Conservation (phyloP, 1,140 invertebrate genomes). For the Batillaria attramentaria region DNA sequence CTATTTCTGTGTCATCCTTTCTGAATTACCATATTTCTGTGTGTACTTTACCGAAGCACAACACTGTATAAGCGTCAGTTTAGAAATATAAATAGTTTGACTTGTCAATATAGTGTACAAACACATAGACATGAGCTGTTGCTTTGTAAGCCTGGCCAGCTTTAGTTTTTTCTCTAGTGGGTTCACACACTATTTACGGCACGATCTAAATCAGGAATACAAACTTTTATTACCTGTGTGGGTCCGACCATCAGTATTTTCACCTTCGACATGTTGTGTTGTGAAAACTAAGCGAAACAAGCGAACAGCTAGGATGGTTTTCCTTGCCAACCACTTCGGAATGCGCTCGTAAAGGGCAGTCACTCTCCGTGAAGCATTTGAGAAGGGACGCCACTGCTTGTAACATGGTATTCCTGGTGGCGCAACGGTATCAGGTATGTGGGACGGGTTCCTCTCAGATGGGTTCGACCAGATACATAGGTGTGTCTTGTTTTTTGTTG, state of each 20-base stretch:
- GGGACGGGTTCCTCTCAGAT: too few species aligned
- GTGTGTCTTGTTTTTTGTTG: too few species aligned
- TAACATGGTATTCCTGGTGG: too few species aligned
- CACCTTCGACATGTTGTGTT: conserved; percentile 20
- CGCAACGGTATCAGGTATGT: too few species aligned
- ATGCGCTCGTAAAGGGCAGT: conserved; percentile 13
- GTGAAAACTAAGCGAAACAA: not conserved
- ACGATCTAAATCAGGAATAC: not conserved
- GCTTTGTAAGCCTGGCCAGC: not conserved
- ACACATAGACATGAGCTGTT: not conserved
- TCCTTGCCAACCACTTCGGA: conserved; percentile 26
- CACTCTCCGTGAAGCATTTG: too few species aligned
- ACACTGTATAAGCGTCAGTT: not conserved
- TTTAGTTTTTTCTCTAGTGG: not conserved
- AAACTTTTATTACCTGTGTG: conserved; percentile 6
- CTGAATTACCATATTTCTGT: not conserved
- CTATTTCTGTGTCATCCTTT: not conserved
- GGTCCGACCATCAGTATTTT: conserved; percentile 24
- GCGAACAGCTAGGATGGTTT: not conserved
- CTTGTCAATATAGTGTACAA: not conserved
- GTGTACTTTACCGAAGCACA: not conserved
- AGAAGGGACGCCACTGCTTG: too few species aligned
- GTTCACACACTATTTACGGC: not conserved
- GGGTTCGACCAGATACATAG: too few species aligned
- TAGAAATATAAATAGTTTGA: not conserved